Conservation (phyloP, 2,888 invertebrate species). For the Erebia aethiops region DNA sequence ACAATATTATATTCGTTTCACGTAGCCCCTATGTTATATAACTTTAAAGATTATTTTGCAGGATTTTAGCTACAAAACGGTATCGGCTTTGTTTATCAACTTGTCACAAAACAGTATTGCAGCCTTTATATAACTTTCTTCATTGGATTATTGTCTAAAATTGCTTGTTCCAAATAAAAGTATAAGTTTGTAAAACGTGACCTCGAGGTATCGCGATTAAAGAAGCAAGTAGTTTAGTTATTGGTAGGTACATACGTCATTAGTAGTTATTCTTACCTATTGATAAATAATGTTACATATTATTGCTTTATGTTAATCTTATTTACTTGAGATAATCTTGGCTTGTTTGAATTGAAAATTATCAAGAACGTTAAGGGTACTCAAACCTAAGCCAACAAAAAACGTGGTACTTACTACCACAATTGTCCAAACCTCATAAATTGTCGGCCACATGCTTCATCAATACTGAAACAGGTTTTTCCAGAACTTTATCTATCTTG, state of each 20-base stretch:
- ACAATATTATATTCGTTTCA: slow-evolving; percentile 1
- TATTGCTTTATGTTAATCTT: slow-evolving; percentile 31
- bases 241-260: slow-evolving; percentile 12
- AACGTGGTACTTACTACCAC: no score
- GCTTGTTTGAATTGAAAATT: slow-evolving; percentile 44
- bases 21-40: background rate
- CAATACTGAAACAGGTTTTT: no score
- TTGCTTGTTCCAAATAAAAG: background rate
- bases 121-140: background rate
- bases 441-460: no score
- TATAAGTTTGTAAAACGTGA: slow-evolving; percentile 13
- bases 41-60: background rate
- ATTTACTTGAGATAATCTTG: slow-evolving; percentile 30
- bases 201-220: slow-evolving; percentile 32
- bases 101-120: slow-evolving; percentile 15
- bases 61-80: background rate
- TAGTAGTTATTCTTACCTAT: slow-evolving; percentile 28
- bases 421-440: no score
- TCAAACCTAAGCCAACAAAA: no score
- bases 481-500: no score
- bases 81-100: slow-evolving; percentile 21
- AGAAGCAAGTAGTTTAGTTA: slow-evolving; percentile 19
- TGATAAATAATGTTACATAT: slow-evolving; percentile 32
- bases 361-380: slow-evolving; percentile 29
- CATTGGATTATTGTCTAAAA: background rate